Base-by-base conservation (phyloP, 2,797 vertebrate species). In the Anableps anableps region DNA sequence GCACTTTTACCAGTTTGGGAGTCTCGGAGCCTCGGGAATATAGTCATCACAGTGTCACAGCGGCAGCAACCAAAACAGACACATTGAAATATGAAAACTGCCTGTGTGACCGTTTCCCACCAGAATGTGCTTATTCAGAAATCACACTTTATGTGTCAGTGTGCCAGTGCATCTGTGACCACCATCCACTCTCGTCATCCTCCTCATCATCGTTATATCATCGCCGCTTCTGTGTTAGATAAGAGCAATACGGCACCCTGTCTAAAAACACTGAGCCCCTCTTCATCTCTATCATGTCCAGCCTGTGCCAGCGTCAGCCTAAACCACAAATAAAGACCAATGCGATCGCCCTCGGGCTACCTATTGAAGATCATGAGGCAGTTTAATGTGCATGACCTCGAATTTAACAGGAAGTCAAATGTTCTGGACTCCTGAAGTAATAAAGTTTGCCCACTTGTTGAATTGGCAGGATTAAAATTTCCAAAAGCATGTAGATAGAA, bases 51-150 rank as follows among this genome's bases (percentile, higher is more conserved):
- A 75, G 77, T 84, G 77, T 88, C 78, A 78, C 77, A 72, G 43
- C 23, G 36, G 80, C 34, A 72, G 74, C 79, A 82, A 84, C 81
- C 51, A 64, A 78, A 89, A 88, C 86, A 86, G 80, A 66, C 75
- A 55, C 34, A 80, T 77, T 26, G 60, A 78, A 82, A 41, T 84
- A 82, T 79, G 43, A 79, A 74, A 80, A 36, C 80, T 85, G 84
- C 77, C 88, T 75, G 51, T 70, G n/a, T 47, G 79, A 80, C 53
- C 7, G 1, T 87, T 87, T 91, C 80, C 80, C 83, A 86, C 64
- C 92, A 89, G 86, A 92, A 91, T 90, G 91, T 87, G 89, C 91
- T 91, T 92, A 89, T 93, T 94, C 91, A 91, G 88, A 93, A 86
- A 87, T 93, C 89, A 90, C 93, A 93, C 89, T 88, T 76, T 29